Evolutionary conservation across 1,140 invertebrate genomes (phyloP), one percentile per base, ranked within the genome.

Genomic region (Thaumetopoea pityocampa): DNA sequence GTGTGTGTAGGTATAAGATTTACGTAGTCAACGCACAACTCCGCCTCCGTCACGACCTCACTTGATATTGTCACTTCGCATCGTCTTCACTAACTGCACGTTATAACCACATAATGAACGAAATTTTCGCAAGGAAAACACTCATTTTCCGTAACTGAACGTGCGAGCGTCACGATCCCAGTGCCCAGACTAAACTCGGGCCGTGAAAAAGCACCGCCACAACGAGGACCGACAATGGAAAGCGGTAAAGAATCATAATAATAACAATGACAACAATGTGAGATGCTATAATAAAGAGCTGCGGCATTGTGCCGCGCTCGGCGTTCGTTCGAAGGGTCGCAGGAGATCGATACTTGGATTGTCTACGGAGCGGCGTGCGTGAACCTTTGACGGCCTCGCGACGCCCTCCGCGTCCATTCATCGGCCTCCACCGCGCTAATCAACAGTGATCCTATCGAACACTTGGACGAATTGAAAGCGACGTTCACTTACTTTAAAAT

Each of bases 191-290:
- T 84, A 84, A 84, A 80, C 69, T 69, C 67, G 71, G 67, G 42
- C 67, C 69, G 71, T 84, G 80, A 81, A 83, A 83, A 83, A 83
- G 79, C 69, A 80, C 80, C 77, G 77, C 70, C 77, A 68, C 74
- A 81, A 78, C 74, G 80, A 63, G 65, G 71, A 58, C 70, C 79
- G 79, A 83, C 79, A 83, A 83, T 81, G 79, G 74, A 81, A 83
- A 83, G 79, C 79, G 77, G 77, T 77, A 81, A 84, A 84, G 80
- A 84, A 84, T 84, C 80, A 84, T 84, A 84, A 84, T 81, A 84
- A 84, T 84, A 84, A 84, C 79, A 83, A 83, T 83, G 79, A 83
- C 80, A 84, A 84, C 80, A 84, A 84, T 84, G 78, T 84, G 77
- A 81, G 80, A 84, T 84, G 77, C 69, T 79, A 84, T 84, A 84